Evolutionary conservation across 2,113 vertebrate species (phyloP), one percentile per base, ranked within the genome.

Genomic region (Melospiza georgiana): DNA sequence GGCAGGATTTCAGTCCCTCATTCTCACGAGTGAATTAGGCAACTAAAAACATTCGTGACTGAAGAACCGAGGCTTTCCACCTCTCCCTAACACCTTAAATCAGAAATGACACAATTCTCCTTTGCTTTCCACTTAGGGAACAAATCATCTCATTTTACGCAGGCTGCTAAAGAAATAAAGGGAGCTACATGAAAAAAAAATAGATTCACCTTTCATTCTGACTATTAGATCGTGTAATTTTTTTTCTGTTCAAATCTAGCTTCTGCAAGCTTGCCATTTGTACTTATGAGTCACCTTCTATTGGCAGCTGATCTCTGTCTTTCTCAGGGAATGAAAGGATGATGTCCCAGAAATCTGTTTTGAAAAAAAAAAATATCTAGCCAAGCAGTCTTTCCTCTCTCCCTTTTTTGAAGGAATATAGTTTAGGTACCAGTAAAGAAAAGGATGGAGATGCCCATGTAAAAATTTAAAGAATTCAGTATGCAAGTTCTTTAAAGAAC

Each of bases 261-360:
- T 82, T 79, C 52, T 87, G 20, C 59, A 75, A 85, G 74, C 43
- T 65, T 86, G 12, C 55, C 30, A 67, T 69, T 89, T 84, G 24
- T n/a, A 78, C 46, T 87, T 82, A 76, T 77, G 83, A 92, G 61
- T 89, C 94, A 94, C 51, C 48, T 92, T 80, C 63, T 55, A 44
- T 51, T 59, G 83, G 37, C 72, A 93, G 68, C 48, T 89, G 23
- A 59, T 81, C 41, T 84, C 43, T 66, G 5, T 69, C 28, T 84
- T 79, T 84, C 35, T 31, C 71, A 68, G 13, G 4, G 49, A 74
- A 75, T 2, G 15, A 91, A 82, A 41, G 35, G 66, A 81, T 31
- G 8, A 72, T 4, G 20, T 28, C 51, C 55, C 39, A 88, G 19
- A 90, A 93, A 63, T 67, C 21, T 39, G 30, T 62, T 94, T 84